These are phyloP conservation scores for Embidobia sp. DNA, from an alignment of 2,888 invertebrate species.

Conservation along the genomic window DNA sequence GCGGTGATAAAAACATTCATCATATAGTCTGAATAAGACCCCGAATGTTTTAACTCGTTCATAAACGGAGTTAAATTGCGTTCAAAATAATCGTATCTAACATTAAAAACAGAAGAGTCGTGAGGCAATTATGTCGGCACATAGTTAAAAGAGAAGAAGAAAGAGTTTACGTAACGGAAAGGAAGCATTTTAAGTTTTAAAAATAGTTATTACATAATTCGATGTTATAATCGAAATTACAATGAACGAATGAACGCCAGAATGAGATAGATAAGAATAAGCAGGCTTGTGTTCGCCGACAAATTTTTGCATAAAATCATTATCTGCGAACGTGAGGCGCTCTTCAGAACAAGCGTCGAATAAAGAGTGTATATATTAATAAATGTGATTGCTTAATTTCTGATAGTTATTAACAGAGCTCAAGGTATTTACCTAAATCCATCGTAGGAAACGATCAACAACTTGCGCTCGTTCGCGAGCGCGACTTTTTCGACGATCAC, in stretches of 20 bases:
- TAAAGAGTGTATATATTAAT: too few relatives aligned
- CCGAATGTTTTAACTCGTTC: slow-evolving; percentile 83
- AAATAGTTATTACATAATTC: slow-evolving; percentile 12
- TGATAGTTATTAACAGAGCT: too few relatives aligned
- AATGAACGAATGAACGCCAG: background rate
- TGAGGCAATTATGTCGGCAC: too few relatives aligned
- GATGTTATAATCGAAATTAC: background rate
- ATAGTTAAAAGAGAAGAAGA: background rate
- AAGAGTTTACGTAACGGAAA: background rate
- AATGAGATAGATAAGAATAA: too few relatives aligned
- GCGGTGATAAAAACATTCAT: slow-evolving; percentile 86
- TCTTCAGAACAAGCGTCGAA: too few relatives aligned
- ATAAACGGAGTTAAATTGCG: slow-evolving; percentile 84
- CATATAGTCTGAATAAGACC: slow-evolving; percentile 84
- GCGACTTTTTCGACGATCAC: background rate
- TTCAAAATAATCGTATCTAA: slow-evolving; percentile 85
- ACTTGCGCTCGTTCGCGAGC: background rate
- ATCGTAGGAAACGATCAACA: slow-evolving; percentile 32
- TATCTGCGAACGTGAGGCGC: background rate
- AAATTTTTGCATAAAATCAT: background rate
- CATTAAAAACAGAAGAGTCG: background rate
- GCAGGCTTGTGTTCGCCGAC: too few relatives aligned
- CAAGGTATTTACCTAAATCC: slow-evolving; percentile 24
- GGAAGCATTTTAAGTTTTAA: background rate
- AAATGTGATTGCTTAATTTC: too few relatives aligned